Base-by-base conservation (phyloP, 2,797 vertebrate genomes). In the Labeo calbasu region DNA sequence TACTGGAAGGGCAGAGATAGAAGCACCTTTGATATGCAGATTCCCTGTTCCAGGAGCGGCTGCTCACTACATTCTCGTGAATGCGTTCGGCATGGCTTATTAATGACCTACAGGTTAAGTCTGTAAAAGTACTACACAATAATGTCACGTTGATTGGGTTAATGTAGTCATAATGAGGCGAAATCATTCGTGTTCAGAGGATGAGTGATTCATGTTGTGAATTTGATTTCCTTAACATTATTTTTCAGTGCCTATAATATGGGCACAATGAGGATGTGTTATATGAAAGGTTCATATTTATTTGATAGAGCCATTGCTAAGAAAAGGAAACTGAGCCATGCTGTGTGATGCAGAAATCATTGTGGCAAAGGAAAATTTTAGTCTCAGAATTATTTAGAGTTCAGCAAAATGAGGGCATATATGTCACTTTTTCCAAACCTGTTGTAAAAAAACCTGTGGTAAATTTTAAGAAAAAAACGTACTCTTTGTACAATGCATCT, bases 1-100 rank as follows among this genome's bases (percentile, higher is more conserved):
- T 84, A 21, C 36, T 48, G 72, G 28, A 77, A 72, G 36, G 48
- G 32, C 65, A 84, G 66, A 72, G 36, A 78, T 77, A 32, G 51
- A 76, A 17, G 36, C 55, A 66, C 32, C 57, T 87, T 87, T 84
- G 86, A 84, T 65, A 84, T 87, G 82, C 77, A 84, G 72, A 86
- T 86, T 75, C 23, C 14, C 69, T 8, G 17, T 63, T 86, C 57
- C n/a, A 70, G 48, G 43, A 40, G 77, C 7, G 21, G 6, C n/a
- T 25, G 51, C 63, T 50, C 71, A 53, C 69, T 84, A 19, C 19
- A 28, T 28, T 25, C 25, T 61, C 5, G 9, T 68, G 23, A 53
- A 43, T 51, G 32, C 7, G 61, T 59, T 76, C 4, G 2, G 0
- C 43, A 59, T 66, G 55, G 76, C 48, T 77, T 84, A 76, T 78